A percentile compares a stretch with the other conserved stretches of the same genome.
Evolutionary conservation across 1,140 invertebrate genomes (phyloP).

Genomic region (Bombus confusus): DNA sequence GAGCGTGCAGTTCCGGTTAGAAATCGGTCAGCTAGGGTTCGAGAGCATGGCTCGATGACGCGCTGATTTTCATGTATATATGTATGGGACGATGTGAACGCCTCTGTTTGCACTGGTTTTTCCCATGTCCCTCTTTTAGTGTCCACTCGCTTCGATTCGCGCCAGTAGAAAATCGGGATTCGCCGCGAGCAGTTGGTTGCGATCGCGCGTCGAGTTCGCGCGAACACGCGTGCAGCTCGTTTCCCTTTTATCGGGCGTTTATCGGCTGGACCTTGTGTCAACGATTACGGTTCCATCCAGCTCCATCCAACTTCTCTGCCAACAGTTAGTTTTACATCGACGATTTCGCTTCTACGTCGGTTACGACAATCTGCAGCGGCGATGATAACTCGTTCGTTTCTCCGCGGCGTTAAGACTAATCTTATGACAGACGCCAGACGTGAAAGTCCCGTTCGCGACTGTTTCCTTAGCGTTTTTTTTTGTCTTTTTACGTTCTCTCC

Average conservation of each 20-base stretch:
- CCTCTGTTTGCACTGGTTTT: conserved; percentile 3
- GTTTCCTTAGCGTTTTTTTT: neutral
- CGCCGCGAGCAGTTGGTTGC: neutral
- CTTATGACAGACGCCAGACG: neutral
- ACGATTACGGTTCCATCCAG: neutral
- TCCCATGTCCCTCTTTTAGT: neutral
- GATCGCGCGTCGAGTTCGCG: neutral
- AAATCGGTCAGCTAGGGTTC: neutral
- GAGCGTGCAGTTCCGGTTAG: neutral
- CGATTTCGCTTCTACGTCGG: neutral
- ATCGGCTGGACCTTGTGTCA: neutral
- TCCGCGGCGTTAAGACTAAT: neutral
- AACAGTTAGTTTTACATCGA: neutral
- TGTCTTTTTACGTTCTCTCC: neutral
- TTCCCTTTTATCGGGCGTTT: conserved; percentile 9
- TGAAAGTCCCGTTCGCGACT: conserved; percentile 20
- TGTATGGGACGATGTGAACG: neutral
- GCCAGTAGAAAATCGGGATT: conserved; percentile 39
- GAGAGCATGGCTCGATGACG: neutral
- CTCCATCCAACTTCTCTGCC: too few species aligned
- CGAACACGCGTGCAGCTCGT: neutral
- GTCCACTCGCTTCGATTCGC: conserved; percentile 1
- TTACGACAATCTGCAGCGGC: neutral
- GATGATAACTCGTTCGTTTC: neutral
- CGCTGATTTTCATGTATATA: neutral